These are phyloP conservation scores for Calameuta filiformis DNA, from an alignment of 2,888 invertebrate species.

Conservation along the genomic window DNA sequence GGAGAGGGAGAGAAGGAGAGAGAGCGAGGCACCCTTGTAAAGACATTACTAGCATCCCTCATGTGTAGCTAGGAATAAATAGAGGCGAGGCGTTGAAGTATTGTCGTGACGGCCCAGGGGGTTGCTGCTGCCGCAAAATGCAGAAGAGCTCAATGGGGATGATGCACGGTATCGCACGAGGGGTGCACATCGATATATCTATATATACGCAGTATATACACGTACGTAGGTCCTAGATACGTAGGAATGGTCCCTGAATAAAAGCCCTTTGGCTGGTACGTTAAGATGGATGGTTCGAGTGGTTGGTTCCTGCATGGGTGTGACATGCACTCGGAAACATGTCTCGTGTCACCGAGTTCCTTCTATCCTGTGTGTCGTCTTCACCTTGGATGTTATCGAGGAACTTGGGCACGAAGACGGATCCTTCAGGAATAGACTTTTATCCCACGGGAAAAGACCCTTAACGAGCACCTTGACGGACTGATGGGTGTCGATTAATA, in stretches of 20 bases:
- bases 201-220: neutral
- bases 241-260: slow-evolving; percentile 40
- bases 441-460: neutral
- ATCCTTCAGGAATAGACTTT: neutral
- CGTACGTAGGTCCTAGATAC: neutral
- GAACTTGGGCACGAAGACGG: slow-evolving; percentile 5
- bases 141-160: slow-evolving; percentile 1
- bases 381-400: slow-evolving; percentile 37
- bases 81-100: neutral
- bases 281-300: slow-evolving; percentile 49
- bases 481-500: neutral
- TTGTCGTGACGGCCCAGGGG: neutral
- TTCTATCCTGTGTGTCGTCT: slow-evolving; percentile 26
- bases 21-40: neutral
- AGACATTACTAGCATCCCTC: neutral
- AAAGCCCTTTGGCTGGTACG: slow-evolving; percentile 43
- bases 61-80: neutral
- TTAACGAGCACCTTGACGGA: neutral
- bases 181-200: neutral
- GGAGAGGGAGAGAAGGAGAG: too few species aligned
- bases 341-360: slow-evolving; percentile 12
- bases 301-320: slow-evolving; percentile 7
- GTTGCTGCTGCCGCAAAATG: neutral
- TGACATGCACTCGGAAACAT: slow-evolving; percentile 20
- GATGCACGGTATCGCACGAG: neutral